A percentile compares a stretch with the other conserved stretches of the same genome.
Evolutionary conservation across 2,113 vertebrate genomes (phyloP).

Genomic region (Tylochromis polylepis): DNA sequence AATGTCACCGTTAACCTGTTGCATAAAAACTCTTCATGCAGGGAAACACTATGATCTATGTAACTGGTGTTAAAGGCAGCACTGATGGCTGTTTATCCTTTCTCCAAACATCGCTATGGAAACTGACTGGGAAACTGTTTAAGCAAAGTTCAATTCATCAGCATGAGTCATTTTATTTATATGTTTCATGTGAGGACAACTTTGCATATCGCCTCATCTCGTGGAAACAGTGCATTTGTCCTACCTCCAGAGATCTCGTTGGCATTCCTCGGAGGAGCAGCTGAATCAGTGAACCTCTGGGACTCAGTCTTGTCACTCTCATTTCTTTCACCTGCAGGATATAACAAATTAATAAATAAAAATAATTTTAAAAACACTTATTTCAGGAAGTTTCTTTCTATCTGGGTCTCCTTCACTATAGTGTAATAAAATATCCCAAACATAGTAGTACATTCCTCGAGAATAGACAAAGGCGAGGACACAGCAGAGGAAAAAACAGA

Average conservation of each 20-base stretch:
- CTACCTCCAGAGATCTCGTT: slow-evolving; percentile 75
- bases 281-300: slow-evolving; percentile 39
- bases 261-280: slow-evolving; percentile 48
- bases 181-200: not conserved
- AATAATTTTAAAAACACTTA: not conserved
- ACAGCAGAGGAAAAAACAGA: not conserved
- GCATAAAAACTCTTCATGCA: not conserved
- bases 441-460: not conserved
- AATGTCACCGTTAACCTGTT: not conserved
- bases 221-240: slow-evolving; percentile 28
- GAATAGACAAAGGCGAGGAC: not conserved
- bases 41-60: not conserved
- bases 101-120: slow-evolving; percentile 56
- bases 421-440: not conserved
- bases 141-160: not conserved
- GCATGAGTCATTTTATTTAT: not conserved
- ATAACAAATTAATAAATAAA: not conserved
- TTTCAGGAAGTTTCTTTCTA: not conserved
- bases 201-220: not conserved
- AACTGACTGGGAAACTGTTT: slow-evolving; percentile 10
- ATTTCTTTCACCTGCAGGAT: slow-evolving; percentile 40
- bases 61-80: not conserved
- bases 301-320: slow-evolving; percentile 39
- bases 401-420: not conserved
- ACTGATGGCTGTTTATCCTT: slow-evolving; percentile 17